Base-by-base conservation (phyloP, 2,888 invertebrate species). In the Torymus tubicola region DNA sequence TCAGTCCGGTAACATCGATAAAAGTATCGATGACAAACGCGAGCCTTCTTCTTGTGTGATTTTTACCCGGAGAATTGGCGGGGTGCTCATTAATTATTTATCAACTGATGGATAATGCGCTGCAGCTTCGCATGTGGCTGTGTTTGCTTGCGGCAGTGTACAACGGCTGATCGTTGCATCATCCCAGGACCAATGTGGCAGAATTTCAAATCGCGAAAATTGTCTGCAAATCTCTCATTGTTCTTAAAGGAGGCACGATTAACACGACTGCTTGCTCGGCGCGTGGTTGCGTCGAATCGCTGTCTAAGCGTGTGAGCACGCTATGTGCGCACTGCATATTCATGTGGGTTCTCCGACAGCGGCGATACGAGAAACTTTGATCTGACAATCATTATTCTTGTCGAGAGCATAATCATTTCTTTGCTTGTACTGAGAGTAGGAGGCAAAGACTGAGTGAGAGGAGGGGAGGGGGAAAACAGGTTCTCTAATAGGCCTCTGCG, bases 351-450 rank as follows among this genome's bases (percentile, higher is more conserved):
- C 31, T 31, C 31, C 31, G 16, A 16, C 31, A 50, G 55, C 24
- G 58, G 55, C 60, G 58, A 70, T 67, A 53, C 70, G 74, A 55
- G 74, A 13, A 74, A 70, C 74, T 80, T 75, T 75, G 80, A 80
- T 80, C 80, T 53, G 70, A 64, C 70, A 65, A 70, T 80, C 80
- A 70, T 75, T 80, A 74, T 70, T 74, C 74, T 68, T 68, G 61
- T n/a, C 50, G 55, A 63, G 73, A 69, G 72, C 67, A 52, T 57
- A 69, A 79, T 61, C 63, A 69, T 73, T 80, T 70, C 74, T 75
- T 64, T 70, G 52, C 68, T 31, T 31, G 31, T 31, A 31, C 31
- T 12, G 16, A 5, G 31, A 42, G 12, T 8, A 60, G 8, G 55
- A n/a, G 42, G 1, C 31, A 13, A n/a, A 14, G 50, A 64, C 55